phyloP scores from a whole-genome alignment of 2,797 vertebrate genomes.

The Corythornis leucogaster region DNA sequence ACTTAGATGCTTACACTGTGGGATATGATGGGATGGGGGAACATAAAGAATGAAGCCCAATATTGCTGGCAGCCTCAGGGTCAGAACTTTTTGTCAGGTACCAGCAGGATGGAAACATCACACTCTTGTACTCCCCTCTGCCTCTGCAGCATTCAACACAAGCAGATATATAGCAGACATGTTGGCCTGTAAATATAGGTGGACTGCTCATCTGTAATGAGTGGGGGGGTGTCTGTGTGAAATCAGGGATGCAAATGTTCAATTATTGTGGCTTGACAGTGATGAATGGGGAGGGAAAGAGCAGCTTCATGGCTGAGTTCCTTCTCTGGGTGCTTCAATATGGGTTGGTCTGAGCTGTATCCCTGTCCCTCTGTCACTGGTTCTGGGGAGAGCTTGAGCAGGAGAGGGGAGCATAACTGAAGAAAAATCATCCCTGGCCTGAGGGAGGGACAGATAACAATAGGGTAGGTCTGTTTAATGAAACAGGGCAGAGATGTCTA shows the following conservation, averaged over 20 bases:
- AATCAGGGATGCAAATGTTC: slow-evolving; percentile 49
- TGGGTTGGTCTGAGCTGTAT: background rate
- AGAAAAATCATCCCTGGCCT: background rate
- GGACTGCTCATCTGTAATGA: slow-evolving; percentile 12
- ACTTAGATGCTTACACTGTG: background rate
- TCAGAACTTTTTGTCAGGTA: background rate
- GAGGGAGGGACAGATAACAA: background rate
- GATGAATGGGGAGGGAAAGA: slow-evolving; percentile 50
- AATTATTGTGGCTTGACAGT: slow-evolving; percentile 59
- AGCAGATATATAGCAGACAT: background rate
- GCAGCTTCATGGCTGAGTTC: background rate
- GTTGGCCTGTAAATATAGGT: slow-evolving; percentile 5
- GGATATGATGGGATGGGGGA: background rate
- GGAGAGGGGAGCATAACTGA: background rate
- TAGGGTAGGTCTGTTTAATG: background rate
- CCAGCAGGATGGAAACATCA: background rate
- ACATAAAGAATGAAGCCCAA: background rate
- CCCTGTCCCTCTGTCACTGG: background rate
- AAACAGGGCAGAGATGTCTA: background rate
- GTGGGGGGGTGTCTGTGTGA: background rate
- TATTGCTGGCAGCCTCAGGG: background rate
- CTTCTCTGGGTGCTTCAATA: slow-evolving; percentile 7
- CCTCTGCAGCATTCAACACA: background rate
- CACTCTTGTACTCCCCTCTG: background rate
- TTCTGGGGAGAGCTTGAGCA: background rate